A percentile compares a stretch with the other conserved stretches of the same genome.
Evolutionary conservation across 2,113 vertebrate species (phyloP).

Genomic region (Verasper variegatus): DNA sequence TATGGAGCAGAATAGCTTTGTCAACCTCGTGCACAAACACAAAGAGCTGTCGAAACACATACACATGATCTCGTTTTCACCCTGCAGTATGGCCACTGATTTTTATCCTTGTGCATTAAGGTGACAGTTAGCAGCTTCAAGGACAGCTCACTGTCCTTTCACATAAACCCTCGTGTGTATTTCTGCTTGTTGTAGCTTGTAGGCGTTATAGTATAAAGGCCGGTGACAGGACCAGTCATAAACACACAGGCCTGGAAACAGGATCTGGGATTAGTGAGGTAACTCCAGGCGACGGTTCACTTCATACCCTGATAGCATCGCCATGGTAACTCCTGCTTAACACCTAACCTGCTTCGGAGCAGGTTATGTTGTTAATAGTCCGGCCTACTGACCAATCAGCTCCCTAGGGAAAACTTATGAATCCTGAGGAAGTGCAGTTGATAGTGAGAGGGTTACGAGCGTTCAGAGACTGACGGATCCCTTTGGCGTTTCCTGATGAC

Average conservation of each 20-base stretch:
- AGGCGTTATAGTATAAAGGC: conserved; percentile 10
- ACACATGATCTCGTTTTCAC: conserved; percentile 27
- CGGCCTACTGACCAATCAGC: background rate
- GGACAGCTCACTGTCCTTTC: conserved; percentile 49
- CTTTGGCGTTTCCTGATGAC: no score
- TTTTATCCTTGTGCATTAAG: conserved; percentile 50
- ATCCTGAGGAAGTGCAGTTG: background rate
- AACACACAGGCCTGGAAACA: background rate
- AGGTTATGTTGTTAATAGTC: background rate
- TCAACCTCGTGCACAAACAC: conserved; percentile 28
- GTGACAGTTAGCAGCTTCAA: conserved; percentile 64
- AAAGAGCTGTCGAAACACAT: conserved; percentile 29
- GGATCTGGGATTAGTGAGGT: background rate
- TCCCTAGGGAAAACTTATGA: background rate
- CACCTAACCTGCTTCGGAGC: background rate
- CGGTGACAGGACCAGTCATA: conserved; percentile 9
- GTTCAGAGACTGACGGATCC: background rate
- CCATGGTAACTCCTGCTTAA: background rate
- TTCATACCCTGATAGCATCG: background rate
- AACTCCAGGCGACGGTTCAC: background rate
- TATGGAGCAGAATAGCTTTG: conserved; percentile 8
- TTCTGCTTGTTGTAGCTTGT: conserved; percentile 22
- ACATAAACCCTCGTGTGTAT: conserved; percentile 18
- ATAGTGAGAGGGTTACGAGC: background rate
- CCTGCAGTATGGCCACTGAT: conserved; percentile 27